These are phyloP conservation scores for Mechanitis messenoides DNA, from an alignment of 2,888 invertebrate genomes.

Conservation along the genomic window DNA sequence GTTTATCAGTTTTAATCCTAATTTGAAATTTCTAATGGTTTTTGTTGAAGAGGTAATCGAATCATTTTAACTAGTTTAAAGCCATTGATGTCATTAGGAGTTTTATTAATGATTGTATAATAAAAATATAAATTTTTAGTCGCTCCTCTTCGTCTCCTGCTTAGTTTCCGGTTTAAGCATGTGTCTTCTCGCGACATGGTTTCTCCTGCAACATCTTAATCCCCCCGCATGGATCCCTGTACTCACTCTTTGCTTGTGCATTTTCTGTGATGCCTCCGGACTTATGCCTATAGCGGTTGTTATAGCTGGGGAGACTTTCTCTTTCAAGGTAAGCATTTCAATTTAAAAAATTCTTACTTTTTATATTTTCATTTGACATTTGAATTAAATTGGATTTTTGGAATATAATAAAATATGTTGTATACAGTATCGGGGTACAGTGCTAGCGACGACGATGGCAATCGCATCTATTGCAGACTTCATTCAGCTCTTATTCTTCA, in stretches of 20 bases:
- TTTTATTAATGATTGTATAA: not conserved
- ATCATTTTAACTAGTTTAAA: not conserved
- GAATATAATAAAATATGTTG: too few species aligned
- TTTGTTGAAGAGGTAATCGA: not conserved
- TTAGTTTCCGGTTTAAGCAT: conserved; percentile 60
- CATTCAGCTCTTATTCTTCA: conserved; percentile 36
- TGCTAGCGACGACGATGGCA: conserved; percentile 35
- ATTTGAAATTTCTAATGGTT: not conserved
- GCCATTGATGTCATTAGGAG: too few species aligned
- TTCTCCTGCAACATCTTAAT: conserved; percentile 43
- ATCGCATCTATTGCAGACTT: conserved; percentile 32
- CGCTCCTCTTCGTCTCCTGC: conserved; percentile 50
- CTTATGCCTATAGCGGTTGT: conserved; percentile 68
- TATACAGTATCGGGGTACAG: conserved; percentile 37
- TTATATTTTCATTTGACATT: too few species aligned
- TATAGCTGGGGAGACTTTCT: not conserved
- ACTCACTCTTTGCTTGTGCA: conserved; percentile 64
- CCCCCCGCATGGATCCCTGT: conserved; percentile 70
- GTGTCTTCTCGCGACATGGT: conserved; percentile 61
- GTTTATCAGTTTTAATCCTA: not conserved
- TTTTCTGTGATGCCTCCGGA: conserved; percentile 70
- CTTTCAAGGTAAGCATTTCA: not conserved
- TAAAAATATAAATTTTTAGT: conserved; percentile 37
- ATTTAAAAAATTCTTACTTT: too few species aligned
- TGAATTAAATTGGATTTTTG: too few species aligned